Percentiles rank a stretch among this genome's conserved stretches.
Evolutionary conservation across 1,140 invertebrate genomes (phyloP).

Genomic region (Melitaea cinxia): DNA sequence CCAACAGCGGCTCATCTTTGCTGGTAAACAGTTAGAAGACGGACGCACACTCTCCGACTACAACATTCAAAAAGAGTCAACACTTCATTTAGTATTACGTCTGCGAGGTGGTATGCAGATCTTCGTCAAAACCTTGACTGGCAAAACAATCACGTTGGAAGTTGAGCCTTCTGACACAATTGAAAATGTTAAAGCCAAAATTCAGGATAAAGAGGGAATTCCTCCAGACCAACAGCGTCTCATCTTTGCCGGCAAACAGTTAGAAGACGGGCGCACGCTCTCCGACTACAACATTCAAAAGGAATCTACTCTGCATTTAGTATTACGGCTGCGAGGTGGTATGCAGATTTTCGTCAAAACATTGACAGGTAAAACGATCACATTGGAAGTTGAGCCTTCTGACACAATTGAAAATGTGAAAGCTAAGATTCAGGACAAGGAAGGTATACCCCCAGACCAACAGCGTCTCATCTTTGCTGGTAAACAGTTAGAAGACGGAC

Average conservation of each 20-base stretch:
- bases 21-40: too few species aligned
- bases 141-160: neutral
- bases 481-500: conserved; percentile 4
- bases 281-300: conserved; percentile 11
- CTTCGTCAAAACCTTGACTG: neutral
- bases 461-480: conserved; percentile 11
- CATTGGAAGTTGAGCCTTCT: neutral
- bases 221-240: conserved; percentile 6
- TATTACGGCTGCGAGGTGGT: conserved; percentile 9
- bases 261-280: neutral
- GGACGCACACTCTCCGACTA: too few species aligned
- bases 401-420: conserved; percentile 4
- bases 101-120: neutral
- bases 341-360: conserved; percentile 10
- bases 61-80: too few species aligned
- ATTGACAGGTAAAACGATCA: neutral
- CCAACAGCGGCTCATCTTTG: neutral
- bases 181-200: conserved; percentile 1
- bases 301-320: conserved; percentile 1
- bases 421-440: conserved; percentile 11
- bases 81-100: too few species aligned
- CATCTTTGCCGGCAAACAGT: conserved; percentile 15
- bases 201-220: neutral
- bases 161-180: neutral
- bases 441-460: conserved; percentile 13